These are phyloP conservation scores for Vandiemenella viatica DNA, from an alignment of 2,888 invertebrate species.

Conservation along the genomic window DNA sequence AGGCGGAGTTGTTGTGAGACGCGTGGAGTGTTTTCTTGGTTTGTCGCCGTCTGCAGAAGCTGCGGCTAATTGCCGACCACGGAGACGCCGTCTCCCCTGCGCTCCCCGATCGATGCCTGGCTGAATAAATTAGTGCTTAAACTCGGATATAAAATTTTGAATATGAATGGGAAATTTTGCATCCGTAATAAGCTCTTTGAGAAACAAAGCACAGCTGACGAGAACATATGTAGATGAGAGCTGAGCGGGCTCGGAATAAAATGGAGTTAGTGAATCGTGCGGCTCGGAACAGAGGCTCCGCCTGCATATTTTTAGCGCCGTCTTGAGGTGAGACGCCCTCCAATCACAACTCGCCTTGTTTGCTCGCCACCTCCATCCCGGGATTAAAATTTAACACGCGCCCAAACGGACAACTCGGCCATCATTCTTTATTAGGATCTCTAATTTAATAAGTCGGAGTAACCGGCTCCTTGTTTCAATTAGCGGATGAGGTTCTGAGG, in stretches of 20 bases:
- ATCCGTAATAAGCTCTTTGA: slow-evolving; percentile 63
- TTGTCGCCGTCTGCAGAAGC: too few relatives aligned
- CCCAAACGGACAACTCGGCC: not conserved
- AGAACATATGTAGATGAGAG: slow-evolving; percentile 45
- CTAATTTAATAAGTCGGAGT: slow-evolving; percentile 4
- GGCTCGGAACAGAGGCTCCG: too few relatives aligned
- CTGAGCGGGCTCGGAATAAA: not conserved
- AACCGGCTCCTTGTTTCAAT: slow-evolving; percentile 6
- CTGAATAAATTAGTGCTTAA: slow-evolving; percentile 63
- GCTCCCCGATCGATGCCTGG: slow-evolving; percentile 15
- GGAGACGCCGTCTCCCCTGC: not conserved
- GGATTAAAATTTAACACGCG: slow-evolving; percentile 5
- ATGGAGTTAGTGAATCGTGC: not conserved
- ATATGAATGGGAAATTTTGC: slow-evolving; percentile 80
- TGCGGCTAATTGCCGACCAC: not conserved
- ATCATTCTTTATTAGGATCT: slow-evolving; percentile 6
- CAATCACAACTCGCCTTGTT: too few relatives aligned
- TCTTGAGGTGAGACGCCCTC: not conserved
- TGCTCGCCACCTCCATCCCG: slow-evolving; percentile 3
- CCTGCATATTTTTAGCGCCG: not conserved
- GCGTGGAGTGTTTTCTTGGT: too few relatives aligned
- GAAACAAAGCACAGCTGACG: slow-evolving; percentile 40
- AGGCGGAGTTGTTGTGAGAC: too few relatives aligned
- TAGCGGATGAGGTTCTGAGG: too few relatives aligned
- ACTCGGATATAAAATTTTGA: slow-evolving; percentile 73